These are phyloP conservation scores for Gonioctena quinquepunctata DNA, from an alignment of 1,140 invertebrate species.

Conservation along the genomic window DNA sequence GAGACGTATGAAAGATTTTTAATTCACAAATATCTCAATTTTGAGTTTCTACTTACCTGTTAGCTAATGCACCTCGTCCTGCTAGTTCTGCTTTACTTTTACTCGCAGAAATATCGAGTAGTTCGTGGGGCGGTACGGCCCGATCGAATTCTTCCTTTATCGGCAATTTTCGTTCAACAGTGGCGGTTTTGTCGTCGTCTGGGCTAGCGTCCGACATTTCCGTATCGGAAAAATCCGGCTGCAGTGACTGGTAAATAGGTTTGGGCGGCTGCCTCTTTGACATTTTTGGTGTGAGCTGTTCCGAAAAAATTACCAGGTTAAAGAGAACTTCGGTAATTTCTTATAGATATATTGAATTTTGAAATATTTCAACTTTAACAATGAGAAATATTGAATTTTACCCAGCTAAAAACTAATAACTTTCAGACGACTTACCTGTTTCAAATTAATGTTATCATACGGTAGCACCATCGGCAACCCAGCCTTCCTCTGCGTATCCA, in stretches of 20 bases:
- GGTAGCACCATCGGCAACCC: slow-evolving; percentile 73
- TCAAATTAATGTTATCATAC: slow-evolving; percentile 73
- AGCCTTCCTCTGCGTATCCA: slow-evolving; percentile 82
- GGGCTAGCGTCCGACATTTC: slow-evolving; percentile 74
- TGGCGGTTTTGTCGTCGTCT: slow-evolving; percentile 74
- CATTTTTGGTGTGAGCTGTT: slow-evolving; percentile 72
- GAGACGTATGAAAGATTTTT: too few species aligned
- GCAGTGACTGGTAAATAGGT: slow-evolving; percentile 66
- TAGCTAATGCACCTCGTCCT: slow-evolving; percentile 66
- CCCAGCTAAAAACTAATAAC: too few species aligned
- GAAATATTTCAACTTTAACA: too few species aligned
- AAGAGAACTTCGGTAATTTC: too few species aligned
- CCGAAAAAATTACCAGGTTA: too few species aligned
- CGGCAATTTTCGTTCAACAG: slow-evolving; percentile 73
- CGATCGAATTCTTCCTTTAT: slow-evolving; percentile 82
- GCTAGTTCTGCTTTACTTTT: slow-evolving; percentile 89
- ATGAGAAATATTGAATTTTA: too few species aligned
- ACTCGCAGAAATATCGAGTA: slow-evolving; percentile 84
- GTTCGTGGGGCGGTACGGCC: slow-evolving; percentile 80
- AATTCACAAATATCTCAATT: neutral
- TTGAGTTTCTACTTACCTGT: slow-evolving; percentile 35
- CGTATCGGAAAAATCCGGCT: slow-evolving; percentile 70
- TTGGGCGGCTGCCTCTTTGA: slow-evolving; percentile 72
- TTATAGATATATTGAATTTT: too few species aligned
- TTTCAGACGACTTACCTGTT: slow-evolving; percentile 50